phyloP scores from a whole-genome alignment of 2,888 invertebrate species.

The Adelphocoris suturalis region DNA sequence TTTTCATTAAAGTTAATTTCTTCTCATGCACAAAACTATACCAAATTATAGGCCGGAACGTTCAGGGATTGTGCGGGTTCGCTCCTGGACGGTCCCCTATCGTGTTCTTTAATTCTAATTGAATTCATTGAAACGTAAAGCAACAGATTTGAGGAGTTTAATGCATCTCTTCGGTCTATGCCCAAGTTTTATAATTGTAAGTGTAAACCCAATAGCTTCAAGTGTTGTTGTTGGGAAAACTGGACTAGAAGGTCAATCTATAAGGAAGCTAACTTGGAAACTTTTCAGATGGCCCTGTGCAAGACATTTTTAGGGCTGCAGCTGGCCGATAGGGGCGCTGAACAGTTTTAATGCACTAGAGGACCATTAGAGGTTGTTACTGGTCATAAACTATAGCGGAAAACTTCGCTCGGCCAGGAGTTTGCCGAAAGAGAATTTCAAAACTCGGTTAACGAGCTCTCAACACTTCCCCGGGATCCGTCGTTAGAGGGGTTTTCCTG shows the following conservation, averaged over 20 bases:
- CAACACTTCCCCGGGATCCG: not conserved
- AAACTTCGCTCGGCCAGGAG: not conserved
- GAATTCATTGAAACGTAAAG: no score
- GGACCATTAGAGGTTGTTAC: conserved; percentile 20
- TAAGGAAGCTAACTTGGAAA: not conserved
- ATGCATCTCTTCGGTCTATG: no score
- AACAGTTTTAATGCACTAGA: conserved; percentile 6
- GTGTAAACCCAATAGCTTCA: no score
- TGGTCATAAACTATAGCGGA: conserved; percentile 7
- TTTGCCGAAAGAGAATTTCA: conserved; percentile 23
- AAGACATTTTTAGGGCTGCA: conserved; percentile 1
- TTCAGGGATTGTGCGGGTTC: no score
- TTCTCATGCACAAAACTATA: no score
- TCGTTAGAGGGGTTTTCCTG: not conserved
- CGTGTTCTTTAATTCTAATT: no score
- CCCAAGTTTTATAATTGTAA: no score
- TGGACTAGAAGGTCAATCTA: not conserved
- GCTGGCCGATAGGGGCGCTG: not conserved
- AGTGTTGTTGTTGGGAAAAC: not conserved
- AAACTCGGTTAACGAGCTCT: conserved; percentile 13
- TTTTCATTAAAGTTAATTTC: no score
- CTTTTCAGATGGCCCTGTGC: not conserved
- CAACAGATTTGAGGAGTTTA: no score
- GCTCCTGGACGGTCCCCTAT: no score
- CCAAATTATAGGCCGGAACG: no score